Evolutionary conservation across 2,113 vertebrate genomes (phyloP).

Genomic region (Thermophis baileyi): DNA sequence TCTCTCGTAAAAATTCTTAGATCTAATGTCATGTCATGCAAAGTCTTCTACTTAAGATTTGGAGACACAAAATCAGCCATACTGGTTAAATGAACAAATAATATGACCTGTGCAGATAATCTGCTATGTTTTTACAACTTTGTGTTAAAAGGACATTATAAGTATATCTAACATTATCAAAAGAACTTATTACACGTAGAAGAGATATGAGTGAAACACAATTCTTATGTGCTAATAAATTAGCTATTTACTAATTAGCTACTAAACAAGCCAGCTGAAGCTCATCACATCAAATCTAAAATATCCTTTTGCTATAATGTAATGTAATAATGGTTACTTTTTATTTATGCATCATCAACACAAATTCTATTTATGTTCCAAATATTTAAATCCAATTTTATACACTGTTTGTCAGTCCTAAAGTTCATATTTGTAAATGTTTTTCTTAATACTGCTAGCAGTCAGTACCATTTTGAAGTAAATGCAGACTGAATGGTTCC

Average conservation of each 20-base stretch:
- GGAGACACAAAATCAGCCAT: neutral
- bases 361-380: neutral
- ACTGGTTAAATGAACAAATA: neutral
- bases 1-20: neutral
- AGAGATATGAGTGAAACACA: neutral
- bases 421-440: neutral
- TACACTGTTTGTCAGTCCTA: neutral
- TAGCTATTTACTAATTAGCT: neutral
- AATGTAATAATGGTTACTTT: neutral
- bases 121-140: neutral
- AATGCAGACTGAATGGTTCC: neutral
- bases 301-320: neutral
- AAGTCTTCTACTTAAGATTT: neutral
- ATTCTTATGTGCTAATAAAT: neutral
- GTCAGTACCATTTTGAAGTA: neutral
- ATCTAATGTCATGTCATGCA: neutral
- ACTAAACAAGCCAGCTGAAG: neutral
- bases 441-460: neutral
- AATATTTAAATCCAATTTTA: slow-evolving; percentile 3
- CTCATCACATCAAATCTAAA: neutral
- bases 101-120: neutral
- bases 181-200: neutral
- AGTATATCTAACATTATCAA: neutral
- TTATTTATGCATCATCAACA: neutral
- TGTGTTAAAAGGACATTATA: neutral